Conservation (phyloP, 2,797 vertebrate species). For the Catostomus latipinnis region DNA sequence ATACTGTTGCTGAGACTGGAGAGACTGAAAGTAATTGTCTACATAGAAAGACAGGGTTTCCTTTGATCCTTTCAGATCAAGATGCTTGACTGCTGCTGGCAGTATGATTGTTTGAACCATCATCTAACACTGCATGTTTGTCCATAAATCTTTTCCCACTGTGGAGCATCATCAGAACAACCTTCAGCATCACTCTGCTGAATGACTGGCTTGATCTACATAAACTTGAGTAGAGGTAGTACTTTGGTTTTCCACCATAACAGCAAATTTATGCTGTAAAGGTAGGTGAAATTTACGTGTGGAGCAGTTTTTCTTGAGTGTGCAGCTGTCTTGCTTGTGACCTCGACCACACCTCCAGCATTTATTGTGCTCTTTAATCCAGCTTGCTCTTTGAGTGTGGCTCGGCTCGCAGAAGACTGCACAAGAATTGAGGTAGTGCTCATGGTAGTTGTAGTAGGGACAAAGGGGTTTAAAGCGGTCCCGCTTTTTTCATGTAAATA, state of each 20-base stretch:
- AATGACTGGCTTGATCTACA: constrained; percentile 22
- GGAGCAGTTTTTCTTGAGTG: constrained; percentile 11
- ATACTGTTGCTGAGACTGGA: background rate
- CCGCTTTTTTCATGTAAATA: background rate
- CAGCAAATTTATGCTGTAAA: constrained; percentile 10
- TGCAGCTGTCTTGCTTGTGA: constrained; percentile 27
- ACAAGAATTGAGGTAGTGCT: constrained; percentile 40
- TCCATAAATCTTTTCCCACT: constrained; percentile 2
- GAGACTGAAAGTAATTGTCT: background rate
- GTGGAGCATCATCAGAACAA: constrained; percentile 14
- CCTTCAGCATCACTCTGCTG: constrained; percentile 26
- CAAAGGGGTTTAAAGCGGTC: constrained; percentile 13
- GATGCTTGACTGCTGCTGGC: background rate
- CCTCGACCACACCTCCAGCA: constrained; percentile 38
- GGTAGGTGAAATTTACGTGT: constrained; percentile 25
- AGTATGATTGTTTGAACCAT: constrained; percentile 1
- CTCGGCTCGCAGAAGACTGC: constrained; percentile 11
- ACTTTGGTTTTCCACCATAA: background rate
- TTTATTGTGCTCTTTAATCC: constrained; percentile 33
- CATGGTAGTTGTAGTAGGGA: constrained; percentile 22
- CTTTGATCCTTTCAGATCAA: background rate
- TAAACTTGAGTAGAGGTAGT: constrained; percentile 2
- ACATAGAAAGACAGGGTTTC: constrained; percentile 22
- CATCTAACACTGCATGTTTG: constrained; percentile 24
- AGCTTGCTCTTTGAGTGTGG: background rate